A percentile compares a stretch with the other conserved stretches of the same genome.
These are phyloP conservation scores for Chrysemys picta DNA, from an alignment of 2,113 vertebrate genomes.

Conservation along the genomic window DNA sequence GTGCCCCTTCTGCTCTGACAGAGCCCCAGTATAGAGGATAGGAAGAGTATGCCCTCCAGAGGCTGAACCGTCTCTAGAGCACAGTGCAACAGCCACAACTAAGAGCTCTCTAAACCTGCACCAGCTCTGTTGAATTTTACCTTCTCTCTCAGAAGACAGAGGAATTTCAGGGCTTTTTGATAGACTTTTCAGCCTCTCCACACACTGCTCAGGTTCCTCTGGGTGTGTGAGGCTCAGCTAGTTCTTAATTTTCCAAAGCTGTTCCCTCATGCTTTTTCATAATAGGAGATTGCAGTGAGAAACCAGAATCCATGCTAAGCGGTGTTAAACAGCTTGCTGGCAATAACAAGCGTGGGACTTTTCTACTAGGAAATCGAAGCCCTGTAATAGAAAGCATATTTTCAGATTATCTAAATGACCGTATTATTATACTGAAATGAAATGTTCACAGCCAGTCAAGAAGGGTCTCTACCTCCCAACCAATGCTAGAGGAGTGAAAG, in stretches of 20 bases:
- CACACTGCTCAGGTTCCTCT: not conserved
- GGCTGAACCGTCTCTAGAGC: not conserved
- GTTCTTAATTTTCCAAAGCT: not conserved
- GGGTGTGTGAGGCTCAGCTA: not conserved
- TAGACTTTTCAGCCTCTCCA: not conserved
- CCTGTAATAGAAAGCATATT: slow-evolving; percentile 28
- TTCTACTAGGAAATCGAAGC: slow-evolving; percentile 20
- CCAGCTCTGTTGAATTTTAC: not conserved
- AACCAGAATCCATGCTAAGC: slow-evolving; percentile 10
- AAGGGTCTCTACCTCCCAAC: not conserved
- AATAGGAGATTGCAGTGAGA: not conserved
- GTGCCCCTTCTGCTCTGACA: not conserved
- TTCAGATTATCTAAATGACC: slow-evolving; percentile 21
- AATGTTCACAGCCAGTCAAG: slow-evolving; percentile 33
- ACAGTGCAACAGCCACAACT: not conserved
- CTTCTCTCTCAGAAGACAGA: not conserved
- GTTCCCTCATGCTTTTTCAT: not conserved
- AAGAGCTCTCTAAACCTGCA: not conserved
- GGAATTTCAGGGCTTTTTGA: not conserved
- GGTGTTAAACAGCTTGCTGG: not conserved
- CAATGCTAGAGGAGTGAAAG: slow-evolving; percentile 21
- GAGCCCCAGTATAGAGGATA: not conserved
- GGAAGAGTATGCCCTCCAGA: not conserved
- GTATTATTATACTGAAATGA: slow-evolving; percentile 14
- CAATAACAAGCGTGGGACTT: not conserved